phyloP scores from a whole-genome alignment of 2,797 vertebrate genomes.

The Chlorospingus semifuscus region DNA sequence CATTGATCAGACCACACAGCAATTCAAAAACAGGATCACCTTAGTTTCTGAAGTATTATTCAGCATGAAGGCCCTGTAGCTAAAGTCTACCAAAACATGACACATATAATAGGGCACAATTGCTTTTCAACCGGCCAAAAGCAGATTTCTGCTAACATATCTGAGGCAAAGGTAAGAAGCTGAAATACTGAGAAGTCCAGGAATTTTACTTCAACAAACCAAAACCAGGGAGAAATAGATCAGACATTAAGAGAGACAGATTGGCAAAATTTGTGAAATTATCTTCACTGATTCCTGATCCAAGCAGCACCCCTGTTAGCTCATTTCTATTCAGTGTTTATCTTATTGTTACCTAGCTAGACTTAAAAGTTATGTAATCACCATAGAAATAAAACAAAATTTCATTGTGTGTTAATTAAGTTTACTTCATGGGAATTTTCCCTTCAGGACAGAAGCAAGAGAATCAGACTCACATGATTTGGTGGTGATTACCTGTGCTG shows the following conservation, averaged over 20 bases:
- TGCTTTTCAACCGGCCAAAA: neutral
- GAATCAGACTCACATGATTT: neutral
- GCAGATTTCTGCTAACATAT: neutral
- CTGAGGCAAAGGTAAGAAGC: neutral
- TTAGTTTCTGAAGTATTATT: neutral
- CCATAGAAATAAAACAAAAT: conserved; percentile 32
- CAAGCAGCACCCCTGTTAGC: neutral
- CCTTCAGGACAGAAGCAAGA: neutral
- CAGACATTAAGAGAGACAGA: neutral
- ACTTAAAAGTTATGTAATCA: conserved; percentile 49
- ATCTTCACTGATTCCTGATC: neutral
- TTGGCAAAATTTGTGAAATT: neutral
- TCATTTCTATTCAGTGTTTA: conserved; percentile 24
- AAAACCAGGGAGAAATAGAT: neutral
- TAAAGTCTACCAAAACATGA: neutral
- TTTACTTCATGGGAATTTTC: neutral
- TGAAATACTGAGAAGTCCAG: neutral
- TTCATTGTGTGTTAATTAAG: conserved; percentile 38
- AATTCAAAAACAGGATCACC: neutral
- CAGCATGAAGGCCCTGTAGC: neutral
- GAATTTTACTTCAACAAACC: neutral
- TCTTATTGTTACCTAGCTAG: neutral
- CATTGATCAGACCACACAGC: neutral
- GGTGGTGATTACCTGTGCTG: neutral
- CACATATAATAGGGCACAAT: neutral